Evolutionary conservation across 2,888 invertebrate species (phyloP).

Genomic region (Glomeris marginata): DNA sequence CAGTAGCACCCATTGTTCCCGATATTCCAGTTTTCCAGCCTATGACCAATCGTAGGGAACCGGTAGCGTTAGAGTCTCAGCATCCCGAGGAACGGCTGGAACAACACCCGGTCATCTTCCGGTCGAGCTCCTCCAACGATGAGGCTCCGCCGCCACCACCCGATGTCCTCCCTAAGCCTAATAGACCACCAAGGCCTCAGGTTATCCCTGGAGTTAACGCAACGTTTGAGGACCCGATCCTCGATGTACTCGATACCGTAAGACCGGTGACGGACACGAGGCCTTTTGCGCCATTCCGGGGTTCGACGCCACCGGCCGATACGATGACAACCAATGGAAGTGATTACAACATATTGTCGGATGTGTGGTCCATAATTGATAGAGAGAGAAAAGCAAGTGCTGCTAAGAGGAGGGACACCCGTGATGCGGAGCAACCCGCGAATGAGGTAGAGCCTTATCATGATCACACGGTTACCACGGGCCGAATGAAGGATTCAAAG

Average conservation of each 20-base stretch:
- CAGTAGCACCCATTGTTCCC: constrained; percentile 8
- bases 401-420: background rate
- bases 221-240: too few species aligned
- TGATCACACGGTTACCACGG: background rate
- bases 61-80: background rate
- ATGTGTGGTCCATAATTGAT: constrained; percentile 15
- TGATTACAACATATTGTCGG: constrained; percentile 12
- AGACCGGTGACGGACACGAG: constrained; percentile 32
- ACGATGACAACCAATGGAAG: background rate
- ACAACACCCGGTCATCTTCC: constrained; percentile 12
- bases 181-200: constrained; percentile 3
- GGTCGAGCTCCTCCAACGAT: constrained; percentile 3
- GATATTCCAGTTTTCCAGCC: constrained; percentile 11
- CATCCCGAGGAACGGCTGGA: background rate
- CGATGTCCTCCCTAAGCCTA: constrained; percentile 4
- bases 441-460: background rate
- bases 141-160: constrained; percentile 9
- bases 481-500: background rate
- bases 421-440: background rate
- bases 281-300: constrained; percentile 57
- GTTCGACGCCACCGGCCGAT: constrained; percentile 46
- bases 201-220: too few species aligned
- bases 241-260: too few species aligned
- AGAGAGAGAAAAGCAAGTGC: background rate
- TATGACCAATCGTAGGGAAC: background rate